Base-by-base conservation (phyloP, 2,888 invertebrate genomes). In the Chrysopilus asiliformis region DNA sequence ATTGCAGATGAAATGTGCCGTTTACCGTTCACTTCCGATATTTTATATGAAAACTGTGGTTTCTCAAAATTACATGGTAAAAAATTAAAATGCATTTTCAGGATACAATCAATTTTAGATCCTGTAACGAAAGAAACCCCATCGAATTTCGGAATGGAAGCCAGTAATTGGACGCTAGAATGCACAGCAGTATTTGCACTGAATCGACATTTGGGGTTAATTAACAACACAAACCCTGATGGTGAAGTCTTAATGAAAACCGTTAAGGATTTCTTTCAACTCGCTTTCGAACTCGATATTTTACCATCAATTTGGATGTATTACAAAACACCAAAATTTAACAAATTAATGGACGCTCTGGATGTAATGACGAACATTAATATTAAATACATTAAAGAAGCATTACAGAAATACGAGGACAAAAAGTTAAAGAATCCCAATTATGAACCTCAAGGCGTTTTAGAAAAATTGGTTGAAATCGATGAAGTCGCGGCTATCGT, bases 401-500 rank as follows among this genome's bases (percentile, higher is more conserved):
- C 64, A 0, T 47, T 57, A 31, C 43, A 52, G 9, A 49, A 54
- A 42, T 47, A 47, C 45, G 27, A 47, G 38, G 44, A 49, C 4
- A 44, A 51, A 16, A 49, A 48, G n/a, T 40, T 46, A 2, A 51
- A 48, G 13, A 43, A 40, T 9, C 51, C 67, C n/a, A 56, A 65
- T 16, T 62, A 67, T n/a, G 60, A 67, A n/a, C 64, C 67, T 8
- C 13, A 47, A 45, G 78, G 79, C 51, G 66, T 80, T 14, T 58
- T 80, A 39, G 74, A 79, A 53, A 73, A 72, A 47, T 52, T 81
- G 16, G 54, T 76, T 12, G 66, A 65, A 6, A 66, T 72, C 13
- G 73, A 78, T 49, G 67, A 69, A 39, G 66, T 65, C 49, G 67
- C 75, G 8, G 80, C 79, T 1, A 51, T 71, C 17, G 68, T 74